Conservation (phyloP, 2,888 invertebrate species). For the Acronicta aceris region DNA sequence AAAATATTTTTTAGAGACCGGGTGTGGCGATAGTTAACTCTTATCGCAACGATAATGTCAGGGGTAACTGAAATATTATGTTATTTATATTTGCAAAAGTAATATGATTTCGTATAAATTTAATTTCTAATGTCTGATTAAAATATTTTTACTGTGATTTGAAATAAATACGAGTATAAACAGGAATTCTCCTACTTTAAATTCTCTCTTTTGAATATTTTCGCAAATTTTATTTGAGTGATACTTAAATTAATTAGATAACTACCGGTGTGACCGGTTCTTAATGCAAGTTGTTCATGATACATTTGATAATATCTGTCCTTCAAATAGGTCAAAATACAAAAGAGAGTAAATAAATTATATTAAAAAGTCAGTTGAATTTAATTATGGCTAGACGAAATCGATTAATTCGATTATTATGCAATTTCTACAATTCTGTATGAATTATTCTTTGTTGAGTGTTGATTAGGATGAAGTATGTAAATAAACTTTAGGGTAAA, state of each 20-base stretch:
- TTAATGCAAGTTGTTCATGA: slow-evolving; percentile 23
- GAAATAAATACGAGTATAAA: slow-evolving; percentile 4
- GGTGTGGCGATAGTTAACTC: slow-evolving; percentile 39
- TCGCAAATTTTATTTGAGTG: slow-evolving; percentile 2
- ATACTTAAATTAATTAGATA: slow-evolving; percentile 15
- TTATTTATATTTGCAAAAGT: slow-evolving; percentile 23
- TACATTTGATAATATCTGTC: slow-evolving; percentile 27
- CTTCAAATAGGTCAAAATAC: slow-evolving; percentile 36
- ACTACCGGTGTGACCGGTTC: slow-evolving; percentile 27
- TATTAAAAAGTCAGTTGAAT: slow-evolving; percentile 5
- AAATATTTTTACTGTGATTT: neutral
- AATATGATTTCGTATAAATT: slow-evolving; percentile 13
- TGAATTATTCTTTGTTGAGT: slow-evolving; percentile 4
- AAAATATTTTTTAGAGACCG: slow-evolving; percentile 26
- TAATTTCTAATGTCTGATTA: neutral
- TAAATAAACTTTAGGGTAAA: slow-evolving; percentile 7
- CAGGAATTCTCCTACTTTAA: slow-evolving; percentile 1
- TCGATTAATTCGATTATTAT: slow-evolving; percentile 16
- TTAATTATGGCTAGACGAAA: slow-evolving; percentile 17
- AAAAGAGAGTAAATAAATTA: slow-evolving; percentile 46
- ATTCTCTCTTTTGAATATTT: slow-evolving; percentile 16
- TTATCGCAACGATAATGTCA: slow-evolving; percentile 36
- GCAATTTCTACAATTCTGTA: neutral
- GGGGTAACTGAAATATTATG: slow-evolving; percentile 27
- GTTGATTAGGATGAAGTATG: slow-evolving; percentile 1